These are phyloP conservation scores for Corythucha ciliata DNA, from an alignment of 2,888 invertebrate genomes.

Conservation along the genomic window DNA sequence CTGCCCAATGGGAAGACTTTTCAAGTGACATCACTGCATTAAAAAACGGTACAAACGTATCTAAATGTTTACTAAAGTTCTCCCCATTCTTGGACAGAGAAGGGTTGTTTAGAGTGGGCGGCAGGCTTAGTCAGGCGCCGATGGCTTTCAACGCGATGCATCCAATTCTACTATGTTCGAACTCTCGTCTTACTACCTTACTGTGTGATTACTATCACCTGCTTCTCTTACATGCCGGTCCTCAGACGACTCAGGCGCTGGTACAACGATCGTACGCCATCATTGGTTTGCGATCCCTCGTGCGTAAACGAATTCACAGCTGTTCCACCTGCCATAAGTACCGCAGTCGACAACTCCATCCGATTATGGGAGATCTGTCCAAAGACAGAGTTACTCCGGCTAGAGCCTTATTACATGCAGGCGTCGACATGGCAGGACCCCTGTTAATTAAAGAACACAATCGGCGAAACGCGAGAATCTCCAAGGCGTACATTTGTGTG, in stretches of 20 bases:
- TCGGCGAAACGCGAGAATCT: not conserved
- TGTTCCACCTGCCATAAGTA: not conserved
- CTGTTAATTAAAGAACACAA: not conserved
- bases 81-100: no score
- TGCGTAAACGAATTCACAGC: not conserved
- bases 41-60: no score
- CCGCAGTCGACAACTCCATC: not conserved
- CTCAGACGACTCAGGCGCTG: not conserved
- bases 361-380: not conserved
- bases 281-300: not conserved
- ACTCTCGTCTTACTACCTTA: not conserved
- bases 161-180: not conserved
- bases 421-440: not conserved
- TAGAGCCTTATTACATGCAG: not conserved
- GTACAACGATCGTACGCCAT: not conserved
- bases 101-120: no score
- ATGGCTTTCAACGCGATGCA: no score
- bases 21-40: no score
- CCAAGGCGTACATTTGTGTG: not conserved
- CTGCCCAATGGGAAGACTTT: no score
- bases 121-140: no score
- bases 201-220: conserved; percentile 5
- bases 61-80: no score
- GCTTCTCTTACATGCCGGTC: not conserved
- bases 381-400: not conserved